Conservation (phyloP, 2,888 invertebrate species). For the Polydrusus cervinus region DNA sequence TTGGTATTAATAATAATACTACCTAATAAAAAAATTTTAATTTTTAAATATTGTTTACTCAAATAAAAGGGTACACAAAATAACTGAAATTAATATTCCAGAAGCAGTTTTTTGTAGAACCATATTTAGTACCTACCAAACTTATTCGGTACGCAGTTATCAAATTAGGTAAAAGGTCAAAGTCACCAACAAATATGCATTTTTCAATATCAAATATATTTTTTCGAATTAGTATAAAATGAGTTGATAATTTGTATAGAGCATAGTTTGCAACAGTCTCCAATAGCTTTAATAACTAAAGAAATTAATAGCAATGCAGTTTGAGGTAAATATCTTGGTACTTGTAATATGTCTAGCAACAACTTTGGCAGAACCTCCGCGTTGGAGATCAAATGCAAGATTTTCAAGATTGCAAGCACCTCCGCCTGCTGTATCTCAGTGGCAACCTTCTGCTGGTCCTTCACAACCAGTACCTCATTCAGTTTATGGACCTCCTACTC, state of each 20-base stretch:
- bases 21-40: too few relatives aligned
- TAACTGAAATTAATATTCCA: constrained; percentile 4
- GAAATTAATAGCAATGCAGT: not conserved
- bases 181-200: not conserved
- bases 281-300: constrained; percentile 64
- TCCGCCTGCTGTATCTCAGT: constrained; percentile 23
- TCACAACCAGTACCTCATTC: constrained; percentile 26
- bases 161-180: constrained; percentile 5
- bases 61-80: not conserved
- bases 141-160: not conserved
- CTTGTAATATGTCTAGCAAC: constrained; percentile 16
- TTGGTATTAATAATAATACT: too few relatives aligned
- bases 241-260: too few relatives aligned
- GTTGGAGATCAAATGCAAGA: constrained; percentile 27
- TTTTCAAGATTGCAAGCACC: constrained; percentile 39
- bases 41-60: not conserved
- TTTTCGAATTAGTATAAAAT: constrained; percentile 9
- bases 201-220: not conserved
- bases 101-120: not conserved
- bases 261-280: constrained; percentile 56
- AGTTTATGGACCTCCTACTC: constrained; percentile 42
- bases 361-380: constrained; percentile 36
- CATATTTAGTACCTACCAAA: not conserved
- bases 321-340: constrained; percentile 7
- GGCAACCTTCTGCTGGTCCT: constrained; percentile 19